phyloP scores from a whole-genome alignment of 35 echinoderm and acorn worm species.

The Heliocidaris tuberculata region DNA sequence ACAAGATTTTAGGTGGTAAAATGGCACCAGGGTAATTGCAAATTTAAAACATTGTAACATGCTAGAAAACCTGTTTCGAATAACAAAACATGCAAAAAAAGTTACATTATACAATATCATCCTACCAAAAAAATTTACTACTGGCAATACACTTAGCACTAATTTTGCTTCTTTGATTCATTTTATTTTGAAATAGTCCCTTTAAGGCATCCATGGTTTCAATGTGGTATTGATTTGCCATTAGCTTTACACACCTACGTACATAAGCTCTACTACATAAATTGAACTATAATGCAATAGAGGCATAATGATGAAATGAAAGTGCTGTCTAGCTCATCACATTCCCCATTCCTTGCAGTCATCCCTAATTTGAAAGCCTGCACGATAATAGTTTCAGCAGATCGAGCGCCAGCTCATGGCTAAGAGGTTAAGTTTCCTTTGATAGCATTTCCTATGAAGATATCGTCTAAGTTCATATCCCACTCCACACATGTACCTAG shows the following conservation, averaged over 20 bases:
- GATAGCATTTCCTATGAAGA: not conserved
- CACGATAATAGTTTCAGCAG: not conserved
- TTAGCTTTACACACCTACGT: conserved; percentile 7
- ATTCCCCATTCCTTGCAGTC: conserved; percentile 23
- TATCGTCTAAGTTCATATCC: not conserved
- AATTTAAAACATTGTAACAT: not conserved
- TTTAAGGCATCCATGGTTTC: not conserved
- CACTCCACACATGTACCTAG: not conserved
- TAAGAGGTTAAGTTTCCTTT: not conserved
- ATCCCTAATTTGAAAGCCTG: conserved; percentile 22
- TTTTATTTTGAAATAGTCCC: not conserved
- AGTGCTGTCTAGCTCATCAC: conserved; percentile 24
- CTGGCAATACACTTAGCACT: not conserved
- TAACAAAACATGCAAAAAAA: not conserved
- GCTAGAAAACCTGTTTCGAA: too few relatives aligned
- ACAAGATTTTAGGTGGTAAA: not conserved
- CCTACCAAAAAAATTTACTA: not conserved
- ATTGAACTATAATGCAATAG: not conserved
- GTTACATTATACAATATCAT: not conserved
- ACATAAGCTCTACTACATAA: not conserved
- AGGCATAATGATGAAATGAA: conserved; percentile 25
- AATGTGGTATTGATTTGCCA: not conserved
- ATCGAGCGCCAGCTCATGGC: conserved; percentile 26
- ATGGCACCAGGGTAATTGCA: not conserved
- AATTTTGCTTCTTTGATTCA: not conserved